Evolutionary conservation across 2,797 vertebrate genomes (phyloP).

Genomic region (Gallinago stenura): DNA sequence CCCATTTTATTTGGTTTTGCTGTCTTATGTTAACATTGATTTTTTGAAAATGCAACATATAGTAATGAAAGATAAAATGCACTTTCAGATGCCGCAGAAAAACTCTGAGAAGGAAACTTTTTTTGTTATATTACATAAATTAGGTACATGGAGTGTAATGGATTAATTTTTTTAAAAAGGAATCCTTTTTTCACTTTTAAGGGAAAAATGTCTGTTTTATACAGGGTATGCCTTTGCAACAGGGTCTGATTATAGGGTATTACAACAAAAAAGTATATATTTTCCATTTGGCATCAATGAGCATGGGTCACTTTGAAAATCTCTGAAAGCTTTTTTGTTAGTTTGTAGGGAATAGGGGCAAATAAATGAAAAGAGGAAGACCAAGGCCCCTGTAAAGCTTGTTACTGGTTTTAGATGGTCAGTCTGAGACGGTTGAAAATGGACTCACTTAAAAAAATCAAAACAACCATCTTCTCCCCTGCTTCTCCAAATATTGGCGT

Average conservation of each 20-base stretch:
- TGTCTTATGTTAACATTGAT: not conserved
- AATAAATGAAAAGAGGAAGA: not conserved
- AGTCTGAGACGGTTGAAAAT: not conserved
- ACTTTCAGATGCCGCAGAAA: not conserved
- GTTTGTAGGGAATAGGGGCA: not conserved
- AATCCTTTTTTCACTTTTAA: accelerated
- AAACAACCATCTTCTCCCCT: not conserved
- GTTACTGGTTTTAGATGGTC: not conserved
- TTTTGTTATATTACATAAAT: not conserved
- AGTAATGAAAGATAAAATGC: not conserved
- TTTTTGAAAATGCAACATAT: not conserved
- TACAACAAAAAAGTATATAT: not conserved
- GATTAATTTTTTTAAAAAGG: not conserved
- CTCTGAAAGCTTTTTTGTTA: not conserved
- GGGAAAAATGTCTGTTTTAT: not conserved
- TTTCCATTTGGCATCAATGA: not conserved
- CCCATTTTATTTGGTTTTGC: not conserved
- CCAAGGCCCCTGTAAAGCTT: not conserved
- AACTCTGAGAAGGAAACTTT: not conserved
- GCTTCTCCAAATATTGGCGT: not conserved
- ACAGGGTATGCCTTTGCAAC: not conserved
- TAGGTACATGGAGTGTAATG: not conserved
- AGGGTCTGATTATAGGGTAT: not conserved
- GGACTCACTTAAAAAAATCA: not conserved
- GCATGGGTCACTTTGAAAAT: not conserved